These are phyloP conservation scores for Coregonus sp. DNA, from an alignment of 2,797 vertebrate genomes.

Conservation along the genomic window DNA sequence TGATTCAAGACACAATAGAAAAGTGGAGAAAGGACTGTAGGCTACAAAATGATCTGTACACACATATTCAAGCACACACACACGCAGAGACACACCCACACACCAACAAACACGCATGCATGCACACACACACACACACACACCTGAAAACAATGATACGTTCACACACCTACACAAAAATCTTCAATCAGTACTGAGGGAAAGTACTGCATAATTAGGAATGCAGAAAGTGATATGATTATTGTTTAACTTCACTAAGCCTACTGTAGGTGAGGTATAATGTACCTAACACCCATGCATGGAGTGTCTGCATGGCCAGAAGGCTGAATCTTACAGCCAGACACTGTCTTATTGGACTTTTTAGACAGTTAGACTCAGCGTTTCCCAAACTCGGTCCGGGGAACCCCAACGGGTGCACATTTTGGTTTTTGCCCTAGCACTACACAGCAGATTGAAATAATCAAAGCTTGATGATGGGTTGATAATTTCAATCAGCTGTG, in stretches of 20 bases:
- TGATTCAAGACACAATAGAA: constrained; percentile 82
- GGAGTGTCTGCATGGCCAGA: neutral
- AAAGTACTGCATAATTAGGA: too few relatives aligned
- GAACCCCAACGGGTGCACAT: too few relatives aligned
- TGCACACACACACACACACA: constrained; percentile 15
- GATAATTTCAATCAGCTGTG: too few relatives aligned
- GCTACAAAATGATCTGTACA: constrained; percentile 52
- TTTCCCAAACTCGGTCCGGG: too few relatives aligned
- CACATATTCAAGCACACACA: constrained; percentile 44
- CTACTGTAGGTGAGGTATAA: neutral
- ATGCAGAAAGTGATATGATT: too few relatives aligned
- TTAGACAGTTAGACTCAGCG: neutral
- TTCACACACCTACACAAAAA: constrained; percentile 23
- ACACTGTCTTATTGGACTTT: neutral
- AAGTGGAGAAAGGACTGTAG: constrained; percentile 71
- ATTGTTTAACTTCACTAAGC: neutral
- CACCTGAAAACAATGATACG: neutral
- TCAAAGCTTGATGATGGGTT: too few relatives aligned
- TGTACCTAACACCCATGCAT: neutral
- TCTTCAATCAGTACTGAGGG: too few relatives aligned
- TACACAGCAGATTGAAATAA: too few relatives aligned
- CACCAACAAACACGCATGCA: constrained; percentile 23
- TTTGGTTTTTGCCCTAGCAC: too few relatives aligned
- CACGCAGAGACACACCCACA: constrained; percentile 18
- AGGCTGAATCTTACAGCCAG: neutral